phyloP scores from a whole-genome alignment of 2,113 vertebrate genomes.

The Gulo gulo region DNA sequence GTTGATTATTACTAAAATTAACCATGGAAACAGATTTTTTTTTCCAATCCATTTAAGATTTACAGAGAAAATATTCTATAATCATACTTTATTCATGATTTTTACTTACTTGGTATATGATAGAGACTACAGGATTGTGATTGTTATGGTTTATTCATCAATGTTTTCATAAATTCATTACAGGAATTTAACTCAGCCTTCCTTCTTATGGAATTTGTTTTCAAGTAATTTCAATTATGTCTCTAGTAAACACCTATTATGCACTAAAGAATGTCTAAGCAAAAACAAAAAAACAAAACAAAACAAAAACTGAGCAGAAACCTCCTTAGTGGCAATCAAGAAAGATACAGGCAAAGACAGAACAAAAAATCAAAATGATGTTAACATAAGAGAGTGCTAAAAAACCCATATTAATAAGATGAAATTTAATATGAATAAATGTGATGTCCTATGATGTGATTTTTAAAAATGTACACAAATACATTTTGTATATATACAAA shows the following conservation, averaged over 20 bases:
- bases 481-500: not conserved
- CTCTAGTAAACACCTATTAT: not conserved
- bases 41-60: not conserved
- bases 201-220: not conserved
- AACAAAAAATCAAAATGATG: not conserved
- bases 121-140: not conserved
- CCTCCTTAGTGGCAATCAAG: not conserved
- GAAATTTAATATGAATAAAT: constrained; percentile 8
- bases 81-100: not conserved
- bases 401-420: not conserved
- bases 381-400: not conserved
- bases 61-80: not conserved
- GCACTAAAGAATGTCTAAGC: not conserved
- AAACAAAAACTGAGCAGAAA: not conserved
- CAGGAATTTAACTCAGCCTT: not conserved
- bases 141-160: not conserved
- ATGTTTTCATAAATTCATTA: not conserved
- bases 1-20: not conserved
- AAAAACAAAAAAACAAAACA: not conserved
- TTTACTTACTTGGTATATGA: not conserved
- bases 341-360: not conserved
- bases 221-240: not conserved
- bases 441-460: not conserved
- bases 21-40: not conserved
- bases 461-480: not conserved